phyloP scores from a whole-genome alignment of 2,888 invertebrate genomes.

The Apamea sordens region DNA sequence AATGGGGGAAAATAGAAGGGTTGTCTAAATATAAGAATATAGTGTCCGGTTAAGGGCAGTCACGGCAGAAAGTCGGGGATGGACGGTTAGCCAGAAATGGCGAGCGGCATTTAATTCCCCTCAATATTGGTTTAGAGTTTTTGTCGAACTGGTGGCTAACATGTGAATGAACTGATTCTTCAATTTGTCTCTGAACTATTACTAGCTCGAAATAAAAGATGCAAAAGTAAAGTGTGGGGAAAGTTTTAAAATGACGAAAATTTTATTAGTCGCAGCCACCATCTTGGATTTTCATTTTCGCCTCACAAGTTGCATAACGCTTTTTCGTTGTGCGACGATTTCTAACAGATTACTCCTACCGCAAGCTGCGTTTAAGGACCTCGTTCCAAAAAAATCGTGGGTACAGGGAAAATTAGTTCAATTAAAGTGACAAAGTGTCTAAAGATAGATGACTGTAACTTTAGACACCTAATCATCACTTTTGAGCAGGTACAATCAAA shows the following conservation, averaged over 20 bases:
- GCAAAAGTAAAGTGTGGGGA: background rate
- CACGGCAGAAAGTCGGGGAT: background rate
- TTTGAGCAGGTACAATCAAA: background rate
- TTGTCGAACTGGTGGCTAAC: background rate
- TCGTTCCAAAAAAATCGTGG: too few relatives aligned
- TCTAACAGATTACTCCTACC: too few relatives aligned
- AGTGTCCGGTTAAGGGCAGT: conserved; percentile 1
- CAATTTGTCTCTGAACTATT: background rate
- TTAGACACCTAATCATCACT: too few relatives aligned
- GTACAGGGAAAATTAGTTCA: background rate
- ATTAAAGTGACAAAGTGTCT: background rate
- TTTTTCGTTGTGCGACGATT: too few relatives aligned
- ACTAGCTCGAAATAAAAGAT: background rate
- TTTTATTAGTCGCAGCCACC: too few relatives aligned
- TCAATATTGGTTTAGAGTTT: background rate
- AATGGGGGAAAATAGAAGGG: too few relatives aligned
- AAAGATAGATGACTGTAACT: too few relatives aligned
- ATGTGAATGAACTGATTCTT: background rate
- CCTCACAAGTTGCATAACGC: too few relatives aligned
- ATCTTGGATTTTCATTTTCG: too few relatives aligned
- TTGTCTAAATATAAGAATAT: conserved; percentile 1
- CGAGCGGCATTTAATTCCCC: background rate
- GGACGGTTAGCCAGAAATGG: background rate
- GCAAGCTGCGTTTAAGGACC: too few relatives aligned
- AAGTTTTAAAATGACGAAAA: too few relatives aligned